Conservation (phyloP, 1,140 invertebrate genomes). For the Drosophila lacertosa region DNA sequence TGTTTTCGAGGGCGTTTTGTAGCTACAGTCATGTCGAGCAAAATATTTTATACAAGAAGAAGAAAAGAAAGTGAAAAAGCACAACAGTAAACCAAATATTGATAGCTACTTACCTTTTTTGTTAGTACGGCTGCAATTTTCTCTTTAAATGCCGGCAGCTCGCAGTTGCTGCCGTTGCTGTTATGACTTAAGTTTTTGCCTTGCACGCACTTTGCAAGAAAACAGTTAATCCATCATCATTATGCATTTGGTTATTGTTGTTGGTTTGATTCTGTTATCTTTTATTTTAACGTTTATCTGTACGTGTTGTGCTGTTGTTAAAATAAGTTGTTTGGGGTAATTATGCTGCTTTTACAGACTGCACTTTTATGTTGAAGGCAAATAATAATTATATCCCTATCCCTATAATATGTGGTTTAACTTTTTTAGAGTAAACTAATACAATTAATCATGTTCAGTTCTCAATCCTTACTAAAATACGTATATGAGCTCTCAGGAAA, state of each 20-base stretch:
- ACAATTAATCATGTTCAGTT: too few species aligned
- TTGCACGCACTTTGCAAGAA: conserved; percentile 37
- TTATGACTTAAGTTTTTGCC: conserved; percentile 39
- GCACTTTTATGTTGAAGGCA: conserved; percentile 57
- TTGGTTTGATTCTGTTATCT: conserved; percentile 33
- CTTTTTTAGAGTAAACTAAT: too few species aligned
- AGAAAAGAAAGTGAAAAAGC: background rate
- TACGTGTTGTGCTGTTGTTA: conserved; percentile 10
- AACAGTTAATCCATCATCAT: conserved; percentile 78
- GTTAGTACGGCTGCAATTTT: conserved; percentile 44
- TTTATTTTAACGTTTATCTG: conserved; percentile 31
- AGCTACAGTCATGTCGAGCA: background rate
- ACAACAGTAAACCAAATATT: background rate
- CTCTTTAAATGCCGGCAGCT: conserved; percentile 25
- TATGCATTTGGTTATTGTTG: conserved; percentile 54
- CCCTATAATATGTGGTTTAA: too few species aligned
- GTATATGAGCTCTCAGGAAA: too few species aligned
- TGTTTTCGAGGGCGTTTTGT: too few species aligned
- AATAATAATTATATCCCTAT: too few species aligned
- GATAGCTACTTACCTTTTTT: conserved; percentile 58
- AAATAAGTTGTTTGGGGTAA: conserved; percentile 22
- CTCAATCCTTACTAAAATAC: too few species aligned
- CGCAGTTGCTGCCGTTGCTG: conserved; percentile 24
- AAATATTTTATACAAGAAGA: conserved; percentile 17
- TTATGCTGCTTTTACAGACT: conserved; percentile 29